Evolutionary conservation across 2,888 invertebrate genomes (phyloP).

Genomic region (Elegia similella): DNA sequence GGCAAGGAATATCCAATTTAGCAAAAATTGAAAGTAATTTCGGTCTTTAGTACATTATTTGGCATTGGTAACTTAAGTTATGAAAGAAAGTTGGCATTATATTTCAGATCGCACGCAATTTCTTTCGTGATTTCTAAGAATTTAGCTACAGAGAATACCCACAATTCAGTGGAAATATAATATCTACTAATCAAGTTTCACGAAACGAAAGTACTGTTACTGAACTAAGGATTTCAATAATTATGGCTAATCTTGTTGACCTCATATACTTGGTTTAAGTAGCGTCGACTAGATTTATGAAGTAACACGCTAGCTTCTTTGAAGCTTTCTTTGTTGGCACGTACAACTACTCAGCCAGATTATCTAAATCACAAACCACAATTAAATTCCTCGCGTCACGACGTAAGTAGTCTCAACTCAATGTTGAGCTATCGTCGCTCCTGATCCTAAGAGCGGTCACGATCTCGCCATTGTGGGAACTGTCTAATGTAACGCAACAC

Average conservation of each 20-base stretch:
- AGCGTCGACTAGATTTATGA: too few species aligned
- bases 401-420: constrained; percentile 37
- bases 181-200: neutral
- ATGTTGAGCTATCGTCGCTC: constrained; percentile 58
- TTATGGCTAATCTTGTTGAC: too few species aligned
- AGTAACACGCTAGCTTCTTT: too few species aligned
- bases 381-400: constrained; percentile 66
- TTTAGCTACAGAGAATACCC: constrained; percentile 19
- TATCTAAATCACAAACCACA: constrained; percentile 56
- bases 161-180: neutral
- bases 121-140: neutral
- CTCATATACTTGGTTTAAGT: too few species aligned
- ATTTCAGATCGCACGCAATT: neutral
- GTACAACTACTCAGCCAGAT: constrained; percentile 35
- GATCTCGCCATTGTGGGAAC: constrained; percentile 69
- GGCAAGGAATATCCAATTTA: neutral
- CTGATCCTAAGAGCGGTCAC: constrained; percentile 66
- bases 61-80: neutral
- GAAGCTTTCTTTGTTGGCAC: too few species aligned
- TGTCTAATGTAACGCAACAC: constrained; percentile 41
- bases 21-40: neutral
- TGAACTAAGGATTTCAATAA: neutral
- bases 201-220: neutral
- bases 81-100: neutral
- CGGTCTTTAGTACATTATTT: neutral